Conservation (phyloP, 2,888 invertebrate species). For the Sminthurides aquaticus region DNA sequence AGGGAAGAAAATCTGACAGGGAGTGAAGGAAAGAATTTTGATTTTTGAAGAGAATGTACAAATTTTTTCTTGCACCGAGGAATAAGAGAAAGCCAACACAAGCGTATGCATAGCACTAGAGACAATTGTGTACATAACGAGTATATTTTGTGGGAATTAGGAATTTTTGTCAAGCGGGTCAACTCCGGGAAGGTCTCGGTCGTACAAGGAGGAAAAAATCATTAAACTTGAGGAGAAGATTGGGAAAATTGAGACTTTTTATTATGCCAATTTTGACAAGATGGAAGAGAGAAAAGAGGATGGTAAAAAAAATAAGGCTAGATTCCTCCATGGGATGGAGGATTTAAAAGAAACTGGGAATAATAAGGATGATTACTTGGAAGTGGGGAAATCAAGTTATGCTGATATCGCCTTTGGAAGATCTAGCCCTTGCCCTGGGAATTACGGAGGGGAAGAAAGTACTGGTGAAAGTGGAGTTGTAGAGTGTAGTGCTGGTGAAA, state of each 20-base stretch:
- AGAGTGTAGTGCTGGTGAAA: too few species aligned
- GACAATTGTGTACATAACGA: too few species aligned
- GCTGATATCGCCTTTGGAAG: slow-evolving; percentile 65
- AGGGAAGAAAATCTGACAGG: too few species aligned
- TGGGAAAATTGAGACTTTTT: background rate
- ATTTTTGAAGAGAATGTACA: too few species aligned
- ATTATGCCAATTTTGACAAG: background rate
- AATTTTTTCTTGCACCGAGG: too few species aligned
- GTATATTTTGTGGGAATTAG: too few species aligned
- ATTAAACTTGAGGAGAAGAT: background rate
- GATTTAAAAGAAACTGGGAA: too few species aligned
- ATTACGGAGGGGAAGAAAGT: background rate
- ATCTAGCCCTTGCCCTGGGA: slow-evolving; percentile 49
- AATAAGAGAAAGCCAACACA: too few species aligned
- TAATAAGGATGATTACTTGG: background rate
- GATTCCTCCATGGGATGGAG: too few species aligned
- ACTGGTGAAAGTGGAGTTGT: slow-evolving; percentile 5
- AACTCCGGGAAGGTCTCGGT: background rate
- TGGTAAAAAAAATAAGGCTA: background rate
- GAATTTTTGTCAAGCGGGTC: too few species aligned
- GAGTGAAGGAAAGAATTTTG: too few species aligned
- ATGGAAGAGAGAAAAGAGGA: background rate
- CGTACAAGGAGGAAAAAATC: background rate
- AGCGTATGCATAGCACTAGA: too few species aligned
- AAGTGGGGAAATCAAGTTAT: slow-evolving; percentile 47